A percentile compares a stretch with the other conserved stretches of the same genome.
Conservation (phyloP, 2,888 invertebrate genomes). For the Cheilosia vernalis region DNA sequence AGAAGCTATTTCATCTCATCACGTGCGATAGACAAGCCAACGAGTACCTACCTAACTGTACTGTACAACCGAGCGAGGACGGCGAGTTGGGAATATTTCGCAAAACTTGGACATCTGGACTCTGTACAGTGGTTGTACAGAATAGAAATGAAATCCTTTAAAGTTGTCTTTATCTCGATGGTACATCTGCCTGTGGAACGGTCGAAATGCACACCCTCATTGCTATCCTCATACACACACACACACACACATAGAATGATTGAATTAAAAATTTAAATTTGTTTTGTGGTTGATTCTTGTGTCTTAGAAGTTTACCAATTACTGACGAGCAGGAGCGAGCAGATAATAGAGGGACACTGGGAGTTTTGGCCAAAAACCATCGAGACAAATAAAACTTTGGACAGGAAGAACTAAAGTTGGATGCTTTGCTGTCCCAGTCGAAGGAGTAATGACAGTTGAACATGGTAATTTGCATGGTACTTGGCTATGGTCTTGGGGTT, state of each 20-base stretch:
- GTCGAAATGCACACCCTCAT: constrained; percentile 2
- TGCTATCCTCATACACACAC: not conserved
- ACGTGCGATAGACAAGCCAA: constrained; percentile 54
- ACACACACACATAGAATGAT: constrained; percentile 37
- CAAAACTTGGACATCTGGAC: constrained; percentile 50
- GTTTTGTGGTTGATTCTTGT: constrained; percentile 66
- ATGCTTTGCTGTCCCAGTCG: constrained; percentile 21
- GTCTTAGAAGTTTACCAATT: constrained; percentile 74
- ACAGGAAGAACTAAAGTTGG: constrained; percentile 67
- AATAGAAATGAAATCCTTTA: constrained; percentile 49
- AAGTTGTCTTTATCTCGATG: constrained; percentile 22
- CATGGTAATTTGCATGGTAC: constrained; percentile 59
- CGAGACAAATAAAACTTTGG: constrained; percentile 67
- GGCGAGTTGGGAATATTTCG: constrained; percentile 15
- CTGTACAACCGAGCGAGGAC: not conserved
- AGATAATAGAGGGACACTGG: constrained; percentile 11
- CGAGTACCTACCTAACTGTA: not conserved
- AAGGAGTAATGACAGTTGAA: constrained; percentile 47
- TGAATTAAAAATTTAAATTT: constrained; percentile 74
- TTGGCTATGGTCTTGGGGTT: constrained; percentile 42
- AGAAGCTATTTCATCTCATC: constrained; percentile 69
- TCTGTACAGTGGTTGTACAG: constrained; percentile 11
- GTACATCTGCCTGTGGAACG: constrained; percentile 7
- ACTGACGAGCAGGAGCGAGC: constrained; percentile 22
- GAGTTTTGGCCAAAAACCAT: constrained; percentile 52